Evolutionary conservation across 2,113 vertebrate species (phyloP), one percentile per base, ranked within the genome.

Genomic region (Tringa solitaria): DNA sequence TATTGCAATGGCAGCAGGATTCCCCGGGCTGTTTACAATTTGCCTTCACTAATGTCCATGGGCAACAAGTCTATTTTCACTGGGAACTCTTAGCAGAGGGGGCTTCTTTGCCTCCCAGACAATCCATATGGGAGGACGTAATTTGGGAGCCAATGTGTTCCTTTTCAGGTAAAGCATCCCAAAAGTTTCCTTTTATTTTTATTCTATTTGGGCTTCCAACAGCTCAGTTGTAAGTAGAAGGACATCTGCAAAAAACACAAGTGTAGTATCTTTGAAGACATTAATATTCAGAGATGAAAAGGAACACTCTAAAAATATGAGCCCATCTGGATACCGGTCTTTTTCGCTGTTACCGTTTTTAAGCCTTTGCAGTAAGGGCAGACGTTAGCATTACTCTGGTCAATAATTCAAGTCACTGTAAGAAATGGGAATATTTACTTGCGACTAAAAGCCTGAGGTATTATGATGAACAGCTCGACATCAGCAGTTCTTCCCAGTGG

Each of bases 41-140:
- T 60, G 23, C 46, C 45, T 67, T 41, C 57, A 43, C 23, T 17
- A 8, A 30, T 4, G 10, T 48, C 30, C 20, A 2, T 0, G 0
- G 13, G 56, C 51, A 70, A 54, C 19, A 9, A 65, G n/a, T 32
- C 37, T 35, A 4, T 50, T 79, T 48, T 35, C 32, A 37, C 35
- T 20, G 28, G 50, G 39, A 35, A 26, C 50, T 45, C 73, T 50
- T 27, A 41, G 56, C 35, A 68, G 39, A 39, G 45, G 35, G 17
- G 15, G 48, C 26, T 78, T 7, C 68, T 75, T 45, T 70, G 43
- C 68, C 43, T 23, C 37, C 56, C 37, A 53, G 17, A 28, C 54
- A 21, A 22, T 13, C 28, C 3, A 0, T 1, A 5, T 18, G 37
- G 67, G 46, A 69, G 33, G 73, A 13, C 27, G 15, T 23, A 12